A percentile compares a stretch with the other conserved stretches of the same genome.
These are phyloP conservation scores for Morpho deidamia DNA, from an alignment of 2,888 invertebrate species.

Conservation along the genomic window DNA sequence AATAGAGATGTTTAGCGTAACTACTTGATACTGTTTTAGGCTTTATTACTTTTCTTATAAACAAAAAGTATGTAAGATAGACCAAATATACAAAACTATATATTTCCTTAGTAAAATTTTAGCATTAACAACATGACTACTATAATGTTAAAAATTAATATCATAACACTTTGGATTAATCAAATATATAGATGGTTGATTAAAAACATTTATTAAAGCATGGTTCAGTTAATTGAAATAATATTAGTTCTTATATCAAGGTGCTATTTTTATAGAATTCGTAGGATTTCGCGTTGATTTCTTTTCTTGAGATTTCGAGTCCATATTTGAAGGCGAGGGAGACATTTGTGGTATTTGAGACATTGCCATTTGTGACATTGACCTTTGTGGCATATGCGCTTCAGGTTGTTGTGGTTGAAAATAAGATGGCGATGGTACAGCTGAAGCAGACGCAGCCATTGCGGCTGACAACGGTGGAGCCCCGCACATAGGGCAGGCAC, in stretches of 20 bases:
- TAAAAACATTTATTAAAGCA: constrained; percentile 10
- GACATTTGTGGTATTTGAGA: not conserved
- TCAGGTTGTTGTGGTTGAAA: constrained; percentile 7
- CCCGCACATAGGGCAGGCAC: constrained; percentile 30
- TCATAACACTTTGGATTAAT: not conserved
- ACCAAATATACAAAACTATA: no score
- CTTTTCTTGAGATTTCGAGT: constrained; percentile 30
- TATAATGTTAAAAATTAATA: no score
- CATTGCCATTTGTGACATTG: not conserved
- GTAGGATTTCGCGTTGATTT: constrained; percentile 25
- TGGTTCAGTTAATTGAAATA: constrained; percentile 2
- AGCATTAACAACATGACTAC: no score
- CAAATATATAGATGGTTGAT: not conserved
- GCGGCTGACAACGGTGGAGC: constrained; percentile 22
- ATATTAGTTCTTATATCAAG: constrained; percentile 21
- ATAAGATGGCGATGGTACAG: constrained; percentile 8
- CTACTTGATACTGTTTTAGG: no score
- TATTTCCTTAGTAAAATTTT: no score
- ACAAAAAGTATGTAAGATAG: no score
- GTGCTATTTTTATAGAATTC: constrained; percentile 31
- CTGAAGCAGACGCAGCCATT: constrained; percentile 18
- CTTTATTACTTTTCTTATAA: no score
- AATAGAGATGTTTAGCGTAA: no score
- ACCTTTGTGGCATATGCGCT: not conserved
- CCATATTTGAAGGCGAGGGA: constrained; percentile 5